Percentiles rank a stretch among this genome's conserved stretches.
phyloP scores from a whole-genome alignment of 2,888 invertebrate genomes.

The Parasteatoda lunata region DNA sequence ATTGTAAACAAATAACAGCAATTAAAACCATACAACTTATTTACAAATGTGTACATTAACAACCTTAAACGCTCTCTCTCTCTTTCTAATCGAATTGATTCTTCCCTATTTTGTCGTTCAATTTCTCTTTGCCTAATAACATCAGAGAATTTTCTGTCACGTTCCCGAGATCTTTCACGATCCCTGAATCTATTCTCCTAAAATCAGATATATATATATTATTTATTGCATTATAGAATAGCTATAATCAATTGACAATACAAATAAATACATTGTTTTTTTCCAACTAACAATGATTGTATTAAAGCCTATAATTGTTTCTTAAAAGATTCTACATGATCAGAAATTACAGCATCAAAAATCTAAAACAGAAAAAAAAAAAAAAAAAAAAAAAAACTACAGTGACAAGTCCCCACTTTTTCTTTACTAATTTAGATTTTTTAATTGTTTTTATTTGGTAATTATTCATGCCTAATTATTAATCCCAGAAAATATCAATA shows the following conservation, averaged over 20 bases:
- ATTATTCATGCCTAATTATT: too few species aligned
- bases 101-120: conserved; percentile 88
- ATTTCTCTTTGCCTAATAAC: conserved; percentile 85
- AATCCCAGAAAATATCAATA: too few species aligned
- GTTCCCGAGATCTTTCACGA: conserved; percentile 70
- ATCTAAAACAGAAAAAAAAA: too few species aligned
- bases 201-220: neutral
- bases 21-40: neutral
- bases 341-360: too few species aligned
- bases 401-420: too few species aligned
- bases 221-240: neutral
- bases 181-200: conserved; percentile 33
- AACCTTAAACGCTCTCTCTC: conserved; percentile 75
- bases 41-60: neutral
- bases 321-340: too few species aligned
- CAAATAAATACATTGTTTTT: too few species aligned
- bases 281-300: too few species aligned
- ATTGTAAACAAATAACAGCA: neutral
- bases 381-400: too few species aligned
- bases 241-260: neutral
- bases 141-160: conserved; percentile 86
- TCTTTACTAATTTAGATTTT: too few species aligned
- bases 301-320: too few species aligned
- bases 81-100: conserved; percentile 85
- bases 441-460: too few species aligned